Conservation (phyloP, 2,888 invertebrate species). For the Zaprionus lineosus region DNA sequence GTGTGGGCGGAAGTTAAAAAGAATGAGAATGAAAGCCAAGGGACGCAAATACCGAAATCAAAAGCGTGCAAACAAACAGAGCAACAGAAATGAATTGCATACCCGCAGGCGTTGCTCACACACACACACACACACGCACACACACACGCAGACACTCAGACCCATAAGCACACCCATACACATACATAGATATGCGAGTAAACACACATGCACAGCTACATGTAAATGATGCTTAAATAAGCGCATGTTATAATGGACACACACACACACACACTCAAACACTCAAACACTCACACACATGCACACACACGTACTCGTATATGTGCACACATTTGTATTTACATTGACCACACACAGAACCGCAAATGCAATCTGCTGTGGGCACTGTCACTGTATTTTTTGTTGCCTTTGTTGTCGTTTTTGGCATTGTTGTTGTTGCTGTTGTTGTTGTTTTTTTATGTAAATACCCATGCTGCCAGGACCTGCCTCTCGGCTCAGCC, state of each 20-base stretch:
- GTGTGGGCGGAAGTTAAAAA: no score
- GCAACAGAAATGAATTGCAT: conserved; percentile 38
- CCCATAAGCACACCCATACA: conserved; percentile 3
- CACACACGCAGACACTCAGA: conserved; percentile 21
- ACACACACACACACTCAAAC: conserved; percentile 15
- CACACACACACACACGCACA: conserved; percentile 5
- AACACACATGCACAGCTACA: conserved; percentile 33
- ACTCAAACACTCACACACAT: no score
- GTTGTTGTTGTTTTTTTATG: no score
- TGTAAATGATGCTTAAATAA: conserved; percentile 51
- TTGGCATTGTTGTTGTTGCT: no score
- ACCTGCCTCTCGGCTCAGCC: no score
- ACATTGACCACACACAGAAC: conserved; percentile 53
- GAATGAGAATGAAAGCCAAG: conserved; percentile 4
- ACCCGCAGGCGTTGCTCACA: conserved; percentile 18
- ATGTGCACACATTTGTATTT: conserved; percentile 37
- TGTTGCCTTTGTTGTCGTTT: not conserved
- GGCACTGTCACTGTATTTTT: conserved; percentile 39
- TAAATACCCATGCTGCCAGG: no score
- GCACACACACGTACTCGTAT: conserved; percentile 2
- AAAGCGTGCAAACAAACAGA: conserved; percentile 52
- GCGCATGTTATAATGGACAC: conserved; percentile 31
- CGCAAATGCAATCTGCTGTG: conserved; percentile 67
- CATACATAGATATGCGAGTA: conserved; percentile 21
- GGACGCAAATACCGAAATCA: conserved; percentile 11